A percentile compares a stretch with the other conserved stretches of the same genome.
phyloP scores from a whole-genome alignment of 2,797 vertebrate genomes.

The Eleutherodactylus coqui region DNA sequence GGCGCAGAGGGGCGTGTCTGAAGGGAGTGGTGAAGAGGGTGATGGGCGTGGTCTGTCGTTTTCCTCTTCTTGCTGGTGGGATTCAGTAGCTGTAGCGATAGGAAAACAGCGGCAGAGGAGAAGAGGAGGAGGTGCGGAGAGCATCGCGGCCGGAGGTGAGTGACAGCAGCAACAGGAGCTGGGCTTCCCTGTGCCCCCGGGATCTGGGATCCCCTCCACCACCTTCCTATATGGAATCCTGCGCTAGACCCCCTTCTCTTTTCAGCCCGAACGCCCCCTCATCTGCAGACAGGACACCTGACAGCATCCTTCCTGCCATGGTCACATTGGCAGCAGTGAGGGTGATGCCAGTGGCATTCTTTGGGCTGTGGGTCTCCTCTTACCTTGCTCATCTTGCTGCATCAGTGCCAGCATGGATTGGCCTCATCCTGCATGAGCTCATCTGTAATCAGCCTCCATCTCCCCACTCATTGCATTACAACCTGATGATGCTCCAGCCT shows the following conservation, averaged over 20 bases:
- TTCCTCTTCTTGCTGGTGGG: constrained; percentile 34
- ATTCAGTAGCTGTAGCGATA: constrained; percentile 47
- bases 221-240: background rate
- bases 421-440: constrained; percentile 20
- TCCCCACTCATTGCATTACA: background rate
- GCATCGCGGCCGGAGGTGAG: constrained; percentile 49
- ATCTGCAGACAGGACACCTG: constrained; percentile 27
- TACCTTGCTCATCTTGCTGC: constrained; percentile 27
- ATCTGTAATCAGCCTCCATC: background rate
- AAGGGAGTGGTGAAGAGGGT: background rate
- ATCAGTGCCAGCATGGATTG: constrained; percentile 17
- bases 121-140: constrained; percentile 46
- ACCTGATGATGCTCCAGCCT: constrained; percentile 23
- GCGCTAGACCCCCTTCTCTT: background rate
- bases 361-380: background rate
- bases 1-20: constrained; percentile 57
- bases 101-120: constrained; percentile 54
- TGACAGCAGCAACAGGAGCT: constrained; percentile 31
- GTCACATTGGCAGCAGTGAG: background rate
- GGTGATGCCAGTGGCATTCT: background rate
- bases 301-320: background rate
- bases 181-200: constrained; percentile 36
- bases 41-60: constrained; percentile 1
- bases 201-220: constrained; percentile 28
- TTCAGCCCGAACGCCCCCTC: background rate